These are phyloP conservation scores for Entomobrya multifasciata DNA, from an alignment of 2,888 invertebrate genomes.

Conservation along the genomic window DNA sequence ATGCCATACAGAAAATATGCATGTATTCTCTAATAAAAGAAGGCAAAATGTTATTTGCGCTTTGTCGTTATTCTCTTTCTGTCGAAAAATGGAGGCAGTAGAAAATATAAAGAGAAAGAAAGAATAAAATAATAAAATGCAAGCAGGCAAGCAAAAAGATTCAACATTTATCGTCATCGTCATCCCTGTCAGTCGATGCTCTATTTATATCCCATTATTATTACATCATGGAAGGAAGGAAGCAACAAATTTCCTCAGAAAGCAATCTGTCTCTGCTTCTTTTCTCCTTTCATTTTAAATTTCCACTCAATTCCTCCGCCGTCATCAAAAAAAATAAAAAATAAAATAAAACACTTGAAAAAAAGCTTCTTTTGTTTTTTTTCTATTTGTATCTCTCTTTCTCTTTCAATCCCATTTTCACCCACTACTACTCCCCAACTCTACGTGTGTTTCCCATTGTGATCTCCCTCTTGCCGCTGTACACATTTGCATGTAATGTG, in stretches of 20 bases:
- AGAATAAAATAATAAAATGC: slow-evolving; percentile 42
- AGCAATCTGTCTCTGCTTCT: slow-evolving; percentile 34
- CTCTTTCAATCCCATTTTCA: slow-evolving; percentile 22
- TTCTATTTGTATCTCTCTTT: not conserved
- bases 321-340: slow-evolving; percentile 29
- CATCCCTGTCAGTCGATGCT: not conserved
- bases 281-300: slow-evolving; percentile 35
- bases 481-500: slow-evolving; percentile 20
- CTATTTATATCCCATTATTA: slow-evolving; percentile 27
- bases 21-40: slow-evolving; percentile 21
- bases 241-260: slow-evolving; percentile 20
- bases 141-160: slow-evolving; percentile 35
- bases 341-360: slow-evolving; percentile 32
- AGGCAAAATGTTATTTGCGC: slow-evolving; percentile 33
- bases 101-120: not conserved
- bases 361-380: slow-evolving; percentile 34
- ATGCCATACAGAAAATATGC: not conserved
- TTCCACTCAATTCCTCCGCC: slow-evolving; percentile 46
- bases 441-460: slow-evolving; percentile 45
- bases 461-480: not conserved
- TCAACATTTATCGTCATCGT: not conserved
- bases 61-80: not conserved
- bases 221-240: slow-evolving; percentile 9
- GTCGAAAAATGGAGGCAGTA: not conserved
- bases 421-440: not conserved